Evolutionary conservation across 2,113 vertebrate genomes (phyloP), one percentile per base, ranked within the genome.

Genomic region (Cyprinus carpio): DNA sequence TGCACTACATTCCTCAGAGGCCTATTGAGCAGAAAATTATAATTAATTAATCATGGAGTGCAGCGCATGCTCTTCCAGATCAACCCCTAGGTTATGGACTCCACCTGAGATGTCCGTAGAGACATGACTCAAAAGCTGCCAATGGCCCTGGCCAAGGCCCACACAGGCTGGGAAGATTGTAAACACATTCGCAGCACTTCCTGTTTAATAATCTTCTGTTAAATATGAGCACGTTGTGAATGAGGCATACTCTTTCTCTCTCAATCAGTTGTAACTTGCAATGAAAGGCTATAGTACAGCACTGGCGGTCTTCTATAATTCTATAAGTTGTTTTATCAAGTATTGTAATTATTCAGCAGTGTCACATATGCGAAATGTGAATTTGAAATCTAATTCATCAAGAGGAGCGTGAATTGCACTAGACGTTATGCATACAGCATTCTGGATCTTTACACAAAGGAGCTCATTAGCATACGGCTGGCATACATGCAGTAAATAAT

Each of bases 21-120:
- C 91, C 91, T 91, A 92, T 93, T 91, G 91, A 93, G 92, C 91
- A 91, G 91, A 93, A 94, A 93, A 94, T 92, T 90, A 92, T 93
- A 92, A 93, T 93, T 92, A 94, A 94, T 93, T 93, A 93, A 94
- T 93, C 91, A 93, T 92, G 89, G 88, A 90, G 91, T 89, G 89
- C 84, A 89, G 90, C 87, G 88, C 88, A 91, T 89, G 88, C 90
- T 88, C 85, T 3, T 87, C 88, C 91, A 91, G 91, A 92, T 92
- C 92, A 92, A 92, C 87, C 92, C 91, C 90, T 90, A 89, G 91
- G 90, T 93, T 91, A 92, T 91, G 90, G 90, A 83, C 87, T 90
- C 90, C 87, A 87, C 87, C 85, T 51, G 40, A 86, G 87, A 88
- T 87, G 90, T 91, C 93, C 85, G 67, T 89, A 78, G 90, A 89